Base-by-base conservation (phyloP, 1,140 invertebrate genomes). In the Atta cephalotes region DNA sequence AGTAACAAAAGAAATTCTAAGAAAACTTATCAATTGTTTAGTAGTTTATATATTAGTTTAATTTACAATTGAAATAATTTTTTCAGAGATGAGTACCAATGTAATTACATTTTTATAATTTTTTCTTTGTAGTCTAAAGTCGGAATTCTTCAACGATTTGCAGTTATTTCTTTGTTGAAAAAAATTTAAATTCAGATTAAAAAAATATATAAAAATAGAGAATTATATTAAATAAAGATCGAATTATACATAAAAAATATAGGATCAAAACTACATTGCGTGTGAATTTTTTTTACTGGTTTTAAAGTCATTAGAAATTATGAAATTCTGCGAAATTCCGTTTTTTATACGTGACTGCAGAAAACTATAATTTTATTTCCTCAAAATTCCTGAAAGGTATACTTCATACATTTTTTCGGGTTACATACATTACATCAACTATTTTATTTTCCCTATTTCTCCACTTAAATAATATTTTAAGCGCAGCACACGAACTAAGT, bases 391-490 rank as follows among this genome's bases (percentile, higher is more conserved):
- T 31, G 21, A 51, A 63, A 81, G 45, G 65, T 58, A 6, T 31
- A 58, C 21, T 81, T 58, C 2, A 56, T 14, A 21, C 53, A 18
- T 53, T 85, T 18, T 79, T 85, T 58, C 78, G 25, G n/a, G 51
- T 31, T 12, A 58, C 16, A n/a, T 70, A 71, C 49, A 14, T 25
- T 25, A 25, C 25, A 21, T 56, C 49, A 25, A 21, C 3, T 35
- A 51, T 28, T 81, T 72, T 45, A 39, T 72, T 81, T 71, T 39
- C 35, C 39, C n/a, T 58, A 35, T 56, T 5, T 25, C n/a, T 60
- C 16, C 49, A 49, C 28, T 81, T 45, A 60, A 81, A 81, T 72
- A 45, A 81, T 51, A 45, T 16, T 81, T 71, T 58, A 72, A 81
- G 31, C 21, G 9, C 16, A 31, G 10, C 31, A 9, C 56, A 28